Conservation (phyloP, 2,113 vertebrate genomes). For the Plotosus lineatus region DNA sequence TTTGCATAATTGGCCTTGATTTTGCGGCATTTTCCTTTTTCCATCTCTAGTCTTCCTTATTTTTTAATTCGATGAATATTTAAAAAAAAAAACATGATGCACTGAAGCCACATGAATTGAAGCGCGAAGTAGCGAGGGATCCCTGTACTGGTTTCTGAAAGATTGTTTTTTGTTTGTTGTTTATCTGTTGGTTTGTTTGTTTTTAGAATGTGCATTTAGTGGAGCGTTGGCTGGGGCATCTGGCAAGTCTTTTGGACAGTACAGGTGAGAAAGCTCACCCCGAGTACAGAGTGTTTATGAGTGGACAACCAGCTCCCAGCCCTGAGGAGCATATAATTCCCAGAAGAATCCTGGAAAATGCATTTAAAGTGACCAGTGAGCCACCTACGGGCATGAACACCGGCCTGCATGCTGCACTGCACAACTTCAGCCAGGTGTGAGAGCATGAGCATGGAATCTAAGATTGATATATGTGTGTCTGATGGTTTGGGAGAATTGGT, state of each 20-base stretch:
- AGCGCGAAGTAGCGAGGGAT: too few relatives aligned
- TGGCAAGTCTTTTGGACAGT: slow-evolving; percentile 75
- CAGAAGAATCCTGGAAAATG: slow-evolving; percentile 77
- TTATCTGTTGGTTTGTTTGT: too few relatives aligned
- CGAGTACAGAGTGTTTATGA: slow-evolving; percentile 79
- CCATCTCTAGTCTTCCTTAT: too few relatives aligned
- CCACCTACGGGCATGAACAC: slow-evolving; percentile 76
- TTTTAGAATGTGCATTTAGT: slow-evolving; percentile 78
- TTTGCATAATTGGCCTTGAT: too few relatives aligned
- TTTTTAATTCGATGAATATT: too few relatives aligned
- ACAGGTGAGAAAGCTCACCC: slow-evolving; percentile 65
- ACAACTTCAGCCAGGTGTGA: slow-evolving; percentile 76
- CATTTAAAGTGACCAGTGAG: slow-evolving; percentile 81
- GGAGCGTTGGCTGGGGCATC: slow-evolving; percentile 72
- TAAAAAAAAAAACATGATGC: too few relatives aligned
- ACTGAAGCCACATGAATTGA: too few relatives aligned
- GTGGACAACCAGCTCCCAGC: slow-evolving; percentile 69
- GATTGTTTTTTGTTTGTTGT: too few relatives aligned
- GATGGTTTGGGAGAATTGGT: background rate
- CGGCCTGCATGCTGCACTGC: slow-evolving; percentile 75
- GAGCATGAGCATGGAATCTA: background rate
- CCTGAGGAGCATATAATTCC: slow-evolving; percentile 76
- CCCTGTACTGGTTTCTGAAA: too few relatives aligned
- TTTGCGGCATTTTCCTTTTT: too few relatives aligned
- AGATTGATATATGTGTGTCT: background rate